Evolutionary conservation across 2,113 vertebrate genomes (phyloP), one percentile per base, ranked within the genome.

Genomic region (Arvicanthis niloticus): DNA sequence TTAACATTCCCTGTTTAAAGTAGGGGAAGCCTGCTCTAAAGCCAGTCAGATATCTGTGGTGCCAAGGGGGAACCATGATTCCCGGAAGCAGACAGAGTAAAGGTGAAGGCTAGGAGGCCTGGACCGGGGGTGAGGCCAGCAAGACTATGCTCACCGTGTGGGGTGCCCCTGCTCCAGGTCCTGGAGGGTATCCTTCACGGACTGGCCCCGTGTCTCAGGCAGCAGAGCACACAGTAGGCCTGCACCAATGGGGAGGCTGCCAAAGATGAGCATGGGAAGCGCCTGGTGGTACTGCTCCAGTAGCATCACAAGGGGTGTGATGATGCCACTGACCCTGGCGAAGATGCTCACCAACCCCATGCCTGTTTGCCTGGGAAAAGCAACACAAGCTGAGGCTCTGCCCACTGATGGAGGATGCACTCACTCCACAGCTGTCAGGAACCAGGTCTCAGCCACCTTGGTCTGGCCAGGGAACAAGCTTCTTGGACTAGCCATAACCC

Each of bases 211-310:
- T 0, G 99, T 99, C 97, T 99, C 99, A 0, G 99, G 99, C 77
- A 99, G 98, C 19, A 99, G 95, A 31, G 98, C 16, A 31, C 98
- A 99, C 13, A 99, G 92, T 2, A 97, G 85, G 0, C 98, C 98
- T 0, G 91, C 99, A 15, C 94, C 0, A 1, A 99, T 72, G 0
- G 99, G 98, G 31, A 98, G 4, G 40, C 97, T 98, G 31, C 99
- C 99, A 0, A 98, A 99, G 89, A 99, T 96, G 42, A 98, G 9
- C 99, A 99, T 98, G 4, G 99, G 99, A 89, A 99, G 95, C 72
- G 98, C 82, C 0, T 8, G 0, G 70, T 99, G 98, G 96, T 99
- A 99, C 40, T 98, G 92, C 0, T 40, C 97, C 96, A 99, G 97
- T 42, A 99, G 98, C 45, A 94, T 91, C 92, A 99, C 98, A 8